Evolutionary conservation across 2,113 vertebrate species (phyloP).

Genomic region (Myiagra hebetior): DNA sequence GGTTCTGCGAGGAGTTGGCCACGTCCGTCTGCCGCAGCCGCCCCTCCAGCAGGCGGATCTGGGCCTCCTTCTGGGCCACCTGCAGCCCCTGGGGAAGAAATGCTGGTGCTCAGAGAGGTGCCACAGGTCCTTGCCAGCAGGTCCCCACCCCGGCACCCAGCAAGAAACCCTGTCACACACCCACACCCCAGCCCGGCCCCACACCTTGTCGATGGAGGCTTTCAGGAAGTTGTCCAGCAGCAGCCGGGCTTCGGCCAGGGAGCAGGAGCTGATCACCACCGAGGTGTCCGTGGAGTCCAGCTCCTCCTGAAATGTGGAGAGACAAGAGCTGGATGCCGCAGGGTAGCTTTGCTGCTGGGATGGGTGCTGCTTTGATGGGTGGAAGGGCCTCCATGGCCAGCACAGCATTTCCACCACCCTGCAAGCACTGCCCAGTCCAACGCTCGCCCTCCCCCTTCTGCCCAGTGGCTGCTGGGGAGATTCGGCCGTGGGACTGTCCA

Average conservation of each 20-base stretch:
- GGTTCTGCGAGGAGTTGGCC: conserved; percentile 85
- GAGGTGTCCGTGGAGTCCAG: conserved; percentile 96
- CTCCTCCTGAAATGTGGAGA: conserved; percentile 79
- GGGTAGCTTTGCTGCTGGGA: too few relatives aligned
- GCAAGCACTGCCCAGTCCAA: not conserved
- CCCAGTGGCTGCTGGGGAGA: not conserved
- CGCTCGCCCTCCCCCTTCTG: fast-evolving
- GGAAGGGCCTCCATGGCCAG: fast-evolving
- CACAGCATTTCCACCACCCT: not conserved
- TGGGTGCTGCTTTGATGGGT: too few relatives aligned
- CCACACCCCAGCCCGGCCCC: fast-evolving
- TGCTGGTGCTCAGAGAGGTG: fast-evolving
- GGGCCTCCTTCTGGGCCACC: conserved; percentile 93
- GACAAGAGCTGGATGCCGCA: not conserved
- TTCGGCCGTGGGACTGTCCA: not conserved
- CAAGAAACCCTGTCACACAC: fast-evolving
- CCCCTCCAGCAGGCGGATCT: conserved; percentile 92
- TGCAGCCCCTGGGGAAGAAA: conserved; percentile 81
- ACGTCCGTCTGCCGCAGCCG: conserved; percentile 88
- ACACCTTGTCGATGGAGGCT: conserved; percentile 94
- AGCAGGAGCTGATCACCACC: conserved; percentile 97
- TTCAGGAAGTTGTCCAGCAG: conserved; percentile 95
- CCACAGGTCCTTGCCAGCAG: fast-evolving
- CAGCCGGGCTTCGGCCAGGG: conserved; percentile 91
- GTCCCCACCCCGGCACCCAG: not conserved